phyloP scores from a whole-genome alignment of 2,888 invertebrate genomes.

The Didymodactylos carnosus region DNA sequence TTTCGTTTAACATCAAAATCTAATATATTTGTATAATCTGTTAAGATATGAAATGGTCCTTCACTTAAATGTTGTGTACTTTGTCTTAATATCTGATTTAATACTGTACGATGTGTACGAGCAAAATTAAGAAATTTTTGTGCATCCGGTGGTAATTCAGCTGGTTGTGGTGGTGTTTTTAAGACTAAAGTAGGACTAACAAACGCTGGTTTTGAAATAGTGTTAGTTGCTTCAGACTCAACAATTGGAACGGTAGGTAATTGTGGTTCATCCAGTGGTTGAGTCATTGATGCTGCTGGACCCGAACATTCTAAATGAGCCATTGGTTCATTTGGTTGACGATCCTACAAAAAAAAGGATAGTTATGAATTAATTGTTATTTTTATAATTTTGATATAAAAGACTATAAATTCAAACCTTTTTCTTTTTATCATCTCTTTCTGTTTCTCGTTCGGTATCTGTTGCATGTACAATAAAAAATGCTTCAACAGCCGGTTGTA shows the following conservation, averaged over 20 bases:
- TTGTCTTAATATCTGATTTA: conserved; percentile 68
- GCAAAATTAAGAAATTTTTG: conserved; percentile 47
- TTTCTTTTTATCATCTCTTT: no score
- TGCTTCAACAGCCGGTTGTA: conserved; percentile 69
- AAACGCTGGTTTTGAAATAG: conserved; percentile 21
- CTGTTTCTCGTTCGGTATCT: conserved; percentile 22
- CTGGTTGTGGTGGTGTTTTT: conserved; percentile 43
- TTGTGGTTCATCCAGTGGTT: no score
- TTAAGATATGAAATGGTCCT: conserved; percentile 65
- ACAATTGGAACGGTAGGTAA: no score
- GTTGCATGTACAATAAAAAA: conserved; percentile 70
- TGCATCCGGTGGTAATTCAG: conserved; percentile 42
- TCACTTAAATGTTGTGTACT: conserved; percentile 47
- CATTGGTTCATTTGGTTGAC: conserved; percentile 20
- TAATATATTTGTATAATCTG: conserved; percentile 51
- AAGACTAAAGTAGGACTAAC: background rate
- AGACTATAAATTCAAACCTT: no score
- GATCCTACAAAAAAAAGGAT: no score
- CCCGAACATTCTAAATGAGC: background rate
- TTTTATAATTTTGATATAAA: no score
- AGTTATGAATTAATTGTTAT: no score
- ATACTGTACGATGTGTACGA: conserved; percentile 52
- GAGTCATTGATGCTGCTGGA: background rate
- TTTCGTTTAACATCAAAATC: conserved; percentile 73
- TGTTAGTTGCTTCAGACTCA: background rate